phyloP scores from a whole-genome alignment of 2,113 vertebrate species.

The Aptenodytes patagonicus region DNA sequence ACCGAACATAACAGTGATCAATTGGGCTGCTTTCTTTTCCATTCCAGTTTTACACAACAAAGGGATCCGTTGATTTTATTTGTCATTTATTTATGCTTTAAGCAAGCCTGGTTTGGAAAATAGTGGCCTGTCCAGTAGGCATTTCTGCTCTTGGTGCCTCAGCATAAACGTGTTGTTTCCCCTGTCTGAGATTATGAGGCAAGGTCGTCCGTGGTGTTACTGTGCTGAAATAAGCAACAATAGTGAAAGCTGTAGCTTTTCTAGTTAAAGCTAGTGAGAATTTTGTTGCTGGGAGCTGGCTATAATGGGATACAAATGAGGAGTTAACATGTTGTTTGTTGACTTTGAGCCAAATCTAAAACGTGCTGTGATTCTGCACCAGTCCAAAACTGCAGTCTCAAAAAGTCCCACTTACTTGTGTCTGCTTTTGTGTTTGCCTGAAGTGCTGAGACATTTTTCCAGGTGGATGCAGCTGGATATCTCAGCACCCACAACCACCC shows the following conservation, averaged over 20 bases:
- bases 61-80: neutral
- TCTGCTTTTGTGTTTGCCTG: neutral
- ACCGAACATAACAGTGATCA: conserved; percentile 4
- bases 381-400: neutral
- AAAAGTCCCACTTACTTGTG: neutral
- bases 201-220: fast-evolving
- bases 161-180: neutral
- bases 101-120: conserved; percentile 7
- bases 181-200: neutral
- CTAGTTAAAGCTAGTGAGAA: neutral
- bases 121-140: neutral
- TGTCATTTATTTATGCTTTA: conserved; percentile 16
- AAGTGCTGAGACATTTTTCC: neutral
- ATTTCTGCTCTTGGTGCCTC: neutral
- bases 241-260: neutral
- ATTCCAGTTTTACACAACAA: conserved; percentile 10
- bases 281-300: conserved; percentile 26
- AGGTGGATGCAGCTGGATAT: neutral
- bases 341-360: conserved; percentile 21
- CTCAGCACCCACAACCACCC: neutral
- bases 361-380: neutral
- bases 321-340: neutral
- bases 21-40: neutral
- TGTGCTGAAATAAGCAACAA: neutral
- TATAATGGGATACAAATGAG: conserved; percentile 1